Base-by-base conservation (phyloP, 2,888 invertebrate genomes). In the Prenolepis imparis region DNA sequence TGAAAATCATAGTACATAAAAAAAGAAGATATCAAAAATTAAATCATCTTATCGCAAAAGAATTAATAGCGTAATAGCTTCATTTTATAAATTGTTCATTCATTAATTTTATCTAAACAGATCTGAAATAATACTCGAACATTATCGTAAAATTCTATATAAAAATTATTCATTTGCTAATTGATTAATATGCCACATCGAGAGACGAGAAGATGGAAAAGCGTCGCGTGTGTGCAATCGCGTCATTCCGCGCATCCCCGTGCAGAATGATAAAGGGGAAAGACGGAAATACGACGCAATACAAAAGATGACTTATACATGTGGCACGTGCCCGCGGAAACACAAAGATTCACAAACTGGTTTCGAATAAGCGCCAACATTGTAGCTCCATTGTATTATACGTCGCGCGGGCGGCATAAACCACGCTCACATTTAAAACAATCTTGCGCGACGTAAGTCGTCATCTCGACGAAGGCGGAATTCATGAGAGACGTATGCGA, bases 251-350 rank as follows among this genome's bases (percentile, higher is more conserved):
- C 57, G 44, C 59, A 61, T 70, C 59, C 24, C 36, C 59, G 21
- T 9, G 11, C 9, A 5, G 5, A 59, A 12, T 32, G 39, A 41
- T 39, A 70, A 59, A 32, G 12, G 21, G 52, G 44, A 21, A 44
- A 59, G 70, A 12, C 8, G 59, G 4, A 44, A 44, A 59, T 41
- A 24, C 32, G 44, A 59, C 59, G 78, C 57, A 4, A 72, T 70
- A 70, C 72, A 80, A 80, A 80, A 70, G 72, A 80, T 80, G 78
- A 80, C 70, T 80, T 80, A 70, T 52, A 70, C n/a, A n/a, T 44
- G 78, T 18, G 57, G 72, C 72, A 59, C 70, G 72, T 72, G 36
- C 28, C 1, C 21, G 39, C 18, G 70, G 12, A 12, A 59, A 59
- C 15, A 44, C 44, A 28, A 59, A 59, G 59, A 80, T 80, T 80